Evolutionary conservation across 2,797 vertebrate genomes (phyloP), one percentile per base, ranked within the genome.

Genomic region (Myotis myotis): DNA sequence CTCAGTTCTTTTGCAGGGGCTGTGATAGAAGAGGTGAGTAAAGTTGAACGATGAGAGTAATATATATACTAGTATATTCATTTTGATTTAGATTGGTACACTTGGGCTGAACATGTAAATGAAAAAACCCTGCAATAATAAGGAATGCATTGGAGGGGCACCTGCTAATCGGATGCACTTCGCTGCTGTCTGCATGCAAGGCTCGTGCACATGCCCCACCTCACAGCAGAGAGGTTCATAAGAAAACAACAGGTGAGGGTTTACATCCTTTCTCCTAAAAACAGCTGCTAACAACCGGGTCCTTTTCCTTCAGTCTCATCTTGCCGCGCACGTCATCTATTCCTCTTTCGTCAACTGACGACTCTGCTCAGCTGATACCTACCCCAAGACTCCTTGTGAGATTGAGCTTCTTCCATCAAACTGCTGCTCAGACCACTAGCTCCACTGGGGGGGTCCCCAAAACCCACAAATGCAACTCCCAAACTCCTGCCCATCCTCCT

Each of bases 101-200:
- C 41, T 93, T 44, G 28, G 49, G 22, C 68, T 94, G 47, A 78
- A 95, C 47, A 51, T 44, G 84, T 41, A 62, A 75, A 87, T 79
- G 60, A 22, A 8, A 47, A 82, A 36, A 33, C 2, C 10, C 13
- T 36, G 20, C 3, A 72, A 4, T 36, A 30, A 22, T n/a, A 62
- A 91, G 19, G 36, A 70, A 30, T 55, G 22, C 78, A 83, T 30
- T 23, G 55, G 51, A 20, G 8, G n/a, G 33, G 19, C 10, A n/a
- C 23, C 36, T 41, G 44, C 55, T 12, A 11, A 9, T 2, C 41
- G 25, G 2, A 9, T 8, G 20, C 19, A 75, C 9, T 64, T 78
- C 9, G 49, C 41, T 33, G 13, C 38, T 36, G 3, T 64, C n/a
- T 68, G 74, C 36, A 57, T 9, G 8, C 16, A 55, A 71, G 47